These are phyloP conservation scores for Crotalus tigris DNA, from an alignment of 2,113 vertebrate species.

Conservation along the genomic window DNA sequence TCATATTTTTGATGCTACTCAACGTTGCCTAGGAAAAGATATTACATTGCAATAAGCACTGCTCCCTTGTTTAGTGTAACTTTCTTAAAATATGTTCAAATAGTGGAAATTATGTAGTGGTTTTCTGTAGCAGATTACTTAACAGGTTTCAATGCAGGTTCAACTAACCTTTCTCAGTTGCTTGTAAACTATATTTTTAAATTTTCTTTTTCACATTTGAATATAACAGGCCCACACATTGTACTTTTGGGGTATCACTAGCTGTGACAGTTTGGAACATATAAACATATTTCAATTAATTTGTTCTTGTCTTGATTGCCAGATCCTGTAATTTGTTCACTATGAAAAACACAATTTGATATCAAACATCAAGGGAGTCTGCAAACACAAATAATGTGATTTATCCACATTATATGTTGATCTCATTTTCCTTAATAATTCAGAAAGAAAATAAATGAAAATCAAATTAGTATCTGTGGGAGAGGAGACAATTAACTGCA, in stretches of 20 bases:
- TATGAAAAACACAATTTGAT: conserved; percentile 22
- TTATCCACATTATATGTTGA: neutral
- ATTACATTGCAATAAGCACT: neutral
- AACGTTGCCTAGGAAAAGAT: neutral
- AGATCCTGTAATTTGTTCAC: conserved; percentile 12
- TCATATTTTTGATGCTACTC: neutral
- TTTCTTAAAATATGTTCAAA: neutral
- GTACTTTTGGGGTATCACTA: neutral
- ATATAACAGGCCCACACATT: neutral
- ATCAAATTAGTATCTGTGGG: neutral
- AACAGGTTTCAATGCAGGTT: neutral
- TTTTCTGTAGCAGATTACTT: neutral
- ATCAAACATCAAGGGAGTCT: conserved; percentile 12
- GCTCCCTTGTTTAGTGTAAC: neutral
- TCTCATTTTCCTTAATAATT: conserved; percentile 1
- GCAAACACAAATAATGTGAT: conserved; percentile 29
- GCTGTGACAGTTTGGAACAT: conserved; percentile 34
- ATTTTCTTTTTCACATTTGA: conserved; percentile 4
- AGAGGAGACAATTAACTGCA: neutral
- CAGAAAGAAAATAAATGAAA: conserved; percentile 18
- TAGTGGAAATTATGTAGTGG: too few relatives aligned
- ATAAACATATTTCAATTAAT: conserved; percentile 12
- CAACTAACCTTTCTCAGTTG: neutral
- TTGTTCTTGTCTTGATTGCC: conserved; percentile 23
- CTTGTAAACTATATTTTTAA: neutral